Percentiles rank a stretch among this genome's conserved stretches.
Evolutionary conservation across 2,113 vertebrate species (phyloP).

Genomic region (Hippocampus mohnikei): DNA sequence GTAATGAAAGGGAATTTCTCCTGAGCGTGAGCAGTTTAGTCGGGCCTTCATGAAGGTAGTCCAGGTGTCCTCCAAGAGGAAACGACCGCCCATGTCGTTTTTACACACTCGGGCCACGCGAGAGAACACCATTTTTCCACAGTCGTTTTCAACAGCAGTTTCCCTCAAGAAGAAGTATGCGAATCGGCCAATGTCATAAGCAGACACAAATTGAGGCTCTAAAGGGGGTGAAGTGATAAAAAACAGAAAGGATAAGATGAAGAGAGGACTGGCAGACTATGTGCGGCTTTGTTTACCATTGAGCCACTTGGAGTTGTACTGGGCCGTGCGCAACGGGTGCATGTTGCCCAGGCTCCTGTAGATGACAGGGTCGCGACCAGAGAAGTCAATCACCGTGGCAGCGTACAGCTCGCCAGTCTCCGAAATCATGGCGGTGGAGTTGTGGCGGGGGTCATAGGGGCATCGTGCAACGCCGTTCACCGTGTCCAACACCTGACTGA

Average conservation of each 20-base stretch:
- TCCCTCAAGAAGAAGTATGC: conserved; percentile 94
- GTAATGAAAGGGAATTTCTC: conserved; percentile 93
- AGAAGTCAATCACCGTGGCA: conserved; percentile 93
- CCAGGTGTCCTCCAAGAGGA: conserved; percentile 94
- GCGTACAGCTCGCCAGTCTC: conserved; percentile 90
- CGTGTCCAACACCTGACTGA: conserved; percentile 82
- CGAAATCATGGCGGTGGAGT: conserved; percentile 90
- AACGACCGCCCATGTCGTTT: conserved; percentile 92
- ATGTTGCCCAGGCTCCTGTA: conserved; percentile 88
- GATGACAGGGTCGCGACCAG: conserved; percentile 90
- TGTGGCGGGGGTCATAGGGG: conserved; percentile 93
- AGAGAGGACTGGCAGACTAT: background rate
- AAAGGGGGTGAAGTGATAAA: background rate
- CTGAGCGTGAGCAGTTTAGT: conserved; percentile 90
- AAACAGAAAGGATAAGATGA: background rate
- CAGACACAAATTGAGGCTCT: conserved; percentile 95
- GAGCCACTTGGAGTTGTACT: conserved; percentile 98
- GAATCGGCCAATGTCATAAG: conserved; percentile 89
- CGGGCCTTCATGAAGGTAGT: conserved; percentile 98
- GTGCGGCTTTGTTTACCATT: conserved; percentile 75
- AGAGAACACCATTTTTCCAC: conserved; percentile 89
- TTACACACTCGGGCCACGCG: conserved; percentile 91
- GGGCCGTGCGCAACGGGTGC: conserved; percentile 87
- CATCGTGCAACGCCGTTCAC: conserved; percentile 94
- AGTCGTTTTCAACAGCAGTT: conserved; percentile 90